phyloP scores from a whole-genome alignment of 2,113 vertebrate genomes.

The Varanus salvator region DNA sequence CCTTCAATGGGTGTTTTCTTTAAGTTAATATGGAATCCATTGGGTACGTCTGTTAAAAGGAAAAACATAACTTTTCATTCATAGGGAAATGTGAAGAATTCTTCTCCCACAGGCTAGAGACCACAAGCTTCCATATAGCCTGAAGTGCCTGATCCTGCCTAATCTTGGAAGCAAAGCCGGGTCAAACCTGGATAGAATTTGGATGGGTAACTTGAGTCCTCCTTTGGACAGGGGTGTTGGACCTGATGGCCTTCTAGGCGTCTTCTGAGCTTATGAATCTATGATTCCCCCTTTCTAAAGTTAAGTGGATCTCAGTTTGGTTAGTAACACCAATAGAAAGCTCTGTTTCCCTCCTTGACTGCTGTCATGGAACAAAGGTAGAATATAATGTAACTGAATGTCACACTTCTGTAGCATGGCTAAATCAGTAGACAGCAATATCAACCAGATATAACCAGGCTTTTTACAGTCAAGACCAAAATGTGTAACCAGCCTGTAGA shows the following conservation, averaged over 20 bases:
- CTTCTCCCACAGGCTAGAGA: not conserved
- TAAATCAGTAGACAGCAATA: not conserved
- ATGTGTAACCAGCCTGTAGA: not conserved
- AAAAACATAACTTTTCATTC: constrained; percentile 57
- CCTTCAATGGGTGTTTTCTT: constrained; percentile 87
- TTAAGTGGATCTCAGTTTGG: not conserved
- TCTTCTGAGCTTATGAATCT: too few species aligned
- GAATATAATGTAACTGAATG: not conserved
- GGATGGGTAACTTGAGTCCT: too few species aligned
- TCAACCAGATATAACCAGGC: not conserved
- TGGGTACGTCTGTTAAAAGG: constrained; percentile 84
- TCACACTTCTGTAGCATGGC: not conserved
- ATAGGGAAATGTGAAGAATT: not conserved
- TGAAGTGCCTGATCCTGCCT: too few species aligned
- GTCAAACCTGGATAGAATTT: too few species aligned
- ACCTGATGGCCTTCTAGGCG: too few species aligned
- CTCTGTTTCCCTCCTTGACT: not conserved
- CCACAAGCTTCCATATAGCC: not conserved
- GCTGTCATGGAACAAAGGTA: not conserved
- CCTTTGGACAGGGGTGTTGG: too few species aligned
- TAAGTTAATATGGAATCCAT: constrained; percentile 85
- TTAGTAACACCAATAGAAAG: not conserved
- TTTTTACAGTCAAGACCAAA: not conserved
- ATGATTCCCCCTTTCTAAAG: not conserved
- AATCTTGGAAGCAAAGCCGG: too few species aligned